Evolutionary conservation across 2,888 invertebrate genomes (phyloP).

Genomic region (Linyphia triangularis): DNA sequence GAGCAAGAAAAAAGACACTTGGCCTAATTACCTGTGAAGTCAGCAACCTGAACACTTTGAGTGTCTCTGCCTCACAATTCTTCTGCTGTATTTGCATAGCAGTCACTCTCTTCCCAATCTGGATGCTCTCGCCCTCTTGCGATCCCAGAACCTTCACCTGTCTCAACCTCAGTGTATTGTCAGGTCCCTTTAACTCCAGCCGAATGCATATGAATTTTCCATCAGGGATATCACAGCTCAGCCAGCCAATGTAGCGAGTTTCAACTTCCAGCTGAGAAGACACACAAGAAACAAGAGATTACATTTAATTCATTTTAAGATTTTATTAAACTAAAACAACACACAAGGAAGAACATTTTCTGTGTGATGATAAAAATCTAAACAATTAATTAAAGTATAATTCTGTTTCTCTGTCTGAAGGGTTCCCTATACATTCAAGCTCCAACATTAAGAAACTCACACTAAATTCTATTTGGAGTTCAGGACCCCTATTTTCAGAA

Average conservation of each 20-base stretch:
- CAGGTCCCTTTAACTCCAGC: conserved; percentile 93
- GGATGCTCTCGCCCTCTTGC: conserved; percentile 77
- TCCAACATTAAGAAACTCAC: too few relatives aligned
- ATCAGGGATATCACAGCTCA: conserved; percentile 90
- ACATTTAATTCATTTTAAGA: too few relatives aligned
- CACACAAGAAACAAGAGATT: too few relatives aligned
- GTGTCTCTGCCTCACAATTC: conserved; percentile 93
- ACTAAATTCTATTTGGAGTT: too few relatives aligned
- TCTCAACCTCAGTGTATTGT: conserved; percentile 92
- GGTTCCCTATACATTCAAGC: too few relatives aligned
- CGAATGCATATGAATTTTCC: conserved; percentile 83
- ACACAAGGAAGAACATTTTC: too few relatives aligned
- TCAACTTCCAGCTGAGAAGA: conserved; percentile 86
- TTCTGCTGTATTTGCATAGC: conserved; percentile 85
- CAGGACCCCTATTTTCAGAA: too few relatives aligned
- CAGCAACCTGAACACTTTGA: conserved; percentile 93
- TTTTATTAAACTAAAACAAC: too few relatives aligned
- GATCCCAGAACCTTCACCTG: conserved; percentile 83
- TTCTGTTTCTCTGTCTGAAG: too few relatives aligned
- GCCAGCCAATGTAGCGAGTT: conserved; percentile 91
- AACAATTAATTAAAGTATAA: too few relatives aligned
- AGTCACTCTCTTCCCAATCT: conserved; percentile 70
- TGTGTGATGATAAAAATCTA: too few relatives aligned
- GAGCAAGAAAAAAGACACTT: background rate
- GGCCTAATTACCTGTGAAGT: conserved; percentile 87